These are phyloP conservation scores for Hylia prasina DNA, from an alignment of 2,113 vertebrate genomes.

Conservation along the genomic window DNA sequence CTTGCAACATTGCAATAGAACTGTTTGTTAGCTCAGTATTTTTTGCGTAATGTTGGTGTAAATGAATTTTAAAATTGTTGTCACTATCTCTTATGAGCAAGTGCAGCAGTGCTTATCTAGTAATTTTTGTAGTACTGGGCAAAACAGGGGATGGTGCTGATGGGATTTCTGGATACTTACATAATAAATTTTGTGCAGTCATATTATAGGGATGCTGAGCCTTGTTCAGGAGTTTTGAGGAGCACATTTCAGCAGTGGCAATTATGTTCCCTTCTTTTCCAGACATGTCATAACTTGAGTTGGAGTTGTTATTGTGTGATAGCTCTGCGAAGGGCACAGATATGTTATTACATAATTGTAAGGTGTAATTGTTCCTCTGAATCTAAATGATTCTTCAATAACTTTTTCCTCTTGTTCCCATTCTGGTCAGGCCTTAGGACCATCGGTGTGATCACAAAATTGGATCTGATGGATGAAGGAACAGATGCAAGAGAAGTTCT, in stretches of 20 bases:
- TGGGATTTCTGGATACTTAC: not conserved
- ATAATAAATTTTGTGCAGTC: not conserved
- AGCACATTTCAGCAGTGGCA: not conserved
- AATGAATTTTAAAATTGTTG: not conserved
- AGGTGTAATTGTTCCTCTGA: not conserved
- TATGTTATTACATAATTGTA: not conserved
- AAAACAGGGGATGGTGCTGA: not conserved
- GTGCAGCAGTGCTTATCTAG: not conserved
- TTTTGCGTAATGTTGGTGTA: not conserved
- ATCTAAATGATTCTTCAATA: not conserved
- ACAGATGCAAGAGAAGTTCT: constrained; percentile 87
- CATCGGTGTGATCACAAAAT: constrained; percentile 92
- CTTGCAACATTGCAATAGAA: not conserved
- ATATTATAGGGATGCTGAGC: not conserved
- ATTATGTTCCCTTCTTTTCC: not conserved
- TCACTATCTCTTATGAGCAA: not conserved
- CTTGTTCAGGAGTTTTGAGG: not conserved
- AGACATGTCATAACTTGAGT: not conserved
- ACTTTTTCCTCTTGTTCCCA: not conserved
- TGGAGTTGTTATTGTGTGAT: not conserved
- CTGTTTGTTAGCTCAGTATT: not conserved
- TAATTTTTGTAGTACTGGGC: not conserved
- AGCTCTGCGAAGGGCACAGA: not conserved
- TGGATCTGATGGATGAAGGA: constrained; percentile 94
- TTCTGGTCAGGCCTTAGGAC: constrained; percentile 81